Evolutionary conservation across 2,888 invertebrate genomes (phyloP), one percentile per base, ranked within the genome.

Genomic region (Phania funesta): DNA sequence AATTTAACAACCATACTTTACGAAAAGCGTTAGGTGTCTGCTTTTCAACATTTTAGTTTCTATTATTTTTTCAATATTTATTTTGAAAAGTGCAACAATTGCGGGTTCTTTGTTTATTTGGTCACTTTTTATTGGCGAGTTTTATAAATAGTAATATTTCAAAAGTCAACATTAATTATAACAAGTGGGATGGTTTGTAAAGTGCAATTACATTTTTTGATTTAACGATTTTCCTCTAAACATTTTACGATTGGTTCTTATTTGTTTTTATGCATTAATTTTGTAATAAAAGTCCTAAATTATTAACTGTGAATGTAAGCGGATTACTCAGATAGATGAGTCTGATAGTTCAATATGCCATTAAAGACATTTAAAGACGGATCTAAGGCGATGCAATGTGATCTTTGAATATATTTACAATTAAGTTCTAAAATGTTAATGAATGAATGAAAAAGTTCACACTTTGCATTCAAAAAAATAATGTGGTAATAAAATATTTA

Each of bases 121-220:
- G 41, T 20, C 48, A 20, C 32, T 32, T 71, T 64, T 71, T 56
- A 64, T 64, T 46, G 44, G 26, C 7, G 38, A 56, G 26, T 18
- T 68, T 68, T 54, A 22, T 52, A 7, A 62, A 52, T 62, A 64
- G 71, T 48, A 71, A 78, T 56, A 65, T 65, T 78, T 71, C 71
- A 64, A 78, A 78, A 46, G 64, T 71, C 64, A 78, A 78, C 78
- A 78, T 65, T 78, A 71, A 78, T 71, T 78, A 78, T 78, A 78
- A 71, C 76, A 67, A 76, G 65, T 65, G 24, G 54, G 26, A n/a
- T 35, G 26, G 46, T 62, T 73, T 62, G 32, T 38, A 35, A 46
- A 64, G 52, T 32, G 29, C n/a, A 56, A 58, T 48, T 48, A 20
- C 29, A 58, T 38, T 58, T 75, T 56, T 46, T 70, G 20, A 38